Base-by-base conservation (phyloP, 2,113 vertebrate species). In the Vanacampus margaritifer region DNA sequence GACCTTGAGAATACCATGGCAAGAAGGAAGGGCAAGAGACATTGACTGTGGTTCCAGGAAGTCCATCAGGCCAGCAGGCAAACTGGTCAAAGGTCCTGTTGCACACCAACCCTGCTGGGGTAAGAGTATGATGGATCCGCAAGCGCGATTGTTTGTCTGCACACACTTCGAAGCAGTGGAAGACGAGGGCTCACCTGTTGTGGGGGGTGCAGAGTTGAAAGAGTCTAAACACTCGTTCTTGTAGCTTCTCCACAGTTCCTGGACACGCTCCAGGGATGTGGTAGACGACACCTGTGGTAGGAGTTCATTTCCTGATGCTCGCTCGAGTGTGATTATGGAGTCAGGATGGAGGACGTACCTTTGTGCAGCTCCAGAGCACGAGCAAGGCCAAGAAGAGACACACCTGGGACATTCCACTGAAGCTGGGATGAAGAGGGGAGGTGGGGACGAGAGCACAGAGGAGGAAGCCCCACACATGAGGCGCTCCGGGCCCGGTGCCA, bases 1-100 rank as follows among this genome's bases (percentile, higher is more conserved):
- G 78, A 96, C 95, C 95, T 80, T 93, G 87, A 21, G 45, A 84
- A 79, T 93, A 86, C 95, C 95, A 95, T 57, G 96, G 96, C 32
- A 98, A 90, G 70, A 95, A 98, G 93, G 93, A 95, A n/a, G 96
- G 96, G 73, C 96, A 98, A 78, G 94, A 95, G 48, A 97, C 93
- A 23, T 96, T 96, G 79, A 95, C 92, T 0, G 88, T 91, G 24
- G 93, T 91, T 70, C 93, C 94, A 1, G 94, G 93, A 5, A 85
- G 71, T 56, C 93, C 95, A 16, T 98, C 96, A 0, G 95, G 94
- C 96, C 96, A 98, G 82, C 96, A 98, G 65, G 92, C 95, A 2
- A 95, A 98, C 32, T 93, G 89, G 17, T 98, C 95, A 67, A 98
- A 97, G 0, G 94, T 96, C 69, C 95, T 91, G 87, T 96, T 98